These are phyloP conservation scores for Pheosia tremula DNA, from an alignment of 2,888 invertebrate genomes.

Conservation along the genomic window DNA sequence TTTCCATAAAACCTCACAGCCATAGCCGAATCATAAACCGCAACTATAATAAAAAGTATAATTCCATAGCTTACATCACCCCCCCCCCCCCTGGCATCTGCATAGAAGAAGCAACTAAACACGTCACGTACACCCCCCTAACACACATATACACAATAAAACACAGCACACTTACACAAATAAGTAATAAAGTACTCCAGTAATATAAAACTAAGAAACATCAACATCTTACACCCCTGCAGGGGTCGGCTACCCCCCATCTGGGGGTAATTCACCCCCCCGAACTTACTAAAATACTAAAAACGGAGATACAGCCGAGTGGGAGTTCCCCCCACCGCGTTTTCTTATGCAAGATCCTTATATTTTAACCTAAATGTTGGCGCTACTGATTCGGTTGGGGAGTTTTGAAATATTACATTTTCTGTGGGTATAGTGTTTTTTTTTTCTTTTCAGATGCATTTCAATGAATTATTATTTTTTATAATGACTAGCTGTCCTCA, in stretches of 20 bases:
- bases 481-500: neutral
- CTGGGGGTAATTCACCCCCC: conserved; percentile 78
- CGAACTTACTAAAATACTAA: conserved; percentile 85
- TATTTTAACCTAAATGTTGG: conserved; percentile 82
- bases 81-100: conserved; percentile 66
- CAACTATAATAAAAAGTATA: conserved; percentile 46
- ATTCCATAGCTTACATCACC: conserved; percentile 51
- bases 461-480: neutral
- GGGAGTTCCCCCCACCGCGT: conserved; percentile 57
- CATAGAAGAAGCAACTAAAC: conserved; percentile 63
- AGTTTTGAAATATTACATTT: conserved; percentile 6
- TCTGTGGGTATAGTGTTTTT: neutral
- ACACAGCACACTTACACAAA: conserved; percentile 74
- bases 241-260: conserved; percentile 43
- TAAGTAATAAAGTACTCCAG: conserved; percentile 83
- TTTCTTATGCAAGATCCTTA: conserved; percentile 85
- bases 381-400: conserved; percentile 5
- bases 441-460: neutral
- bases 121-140: conserved; percentile 52
- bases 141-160: conserved; percentile 54
- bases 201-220: conserved; percentile 85
- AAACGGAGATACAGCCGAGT: conserved; percentile 81
- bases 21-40: conserved; percentile 17
- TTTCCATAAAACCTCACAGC: neutral
- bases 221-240: conserved; percentile 78